Base-by-base conservation (phyloP, 2,113 vertebrate genomes). In the Trematocara macrostoma region DNA sequence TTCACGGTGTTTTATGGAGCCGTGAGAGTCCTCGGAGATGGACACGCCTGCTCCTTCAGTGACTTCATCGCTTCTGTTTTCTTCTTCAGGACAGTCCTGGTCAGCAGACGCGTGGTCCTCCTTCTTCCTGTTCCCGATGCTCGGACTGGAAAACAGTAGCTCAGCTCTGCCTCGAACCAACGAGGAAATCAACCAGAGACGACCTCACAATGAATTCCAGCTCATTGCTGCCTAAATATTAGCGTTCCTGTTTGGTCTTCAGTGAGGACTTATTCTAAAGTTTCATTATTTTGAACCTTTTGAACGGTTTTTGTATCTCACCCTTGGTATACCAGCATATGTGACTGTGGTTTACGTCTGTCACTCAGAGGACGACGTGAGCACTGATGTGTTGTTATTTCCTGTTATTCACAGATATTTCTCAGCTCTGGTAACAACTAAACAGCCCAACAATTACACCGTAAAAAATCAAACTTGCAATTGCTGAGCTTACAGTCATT, bases 271-370 rank as follows among this genome's bases (percentile, higher is more conserved):
- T 1, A 8, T 23, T 42, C 61, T 69, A 14, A 42, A 69, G 64
- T 3, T 61, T 53, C n/a, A 20, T 20, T 10, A 53, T 5, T 53
- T 53, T 15, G 0, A 69, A 69, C 0, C n/a, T 42, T 34, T 59
- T 18, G 56, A 59, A 0, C 29, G 38, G 11, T 64, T 64, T 16
- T 64, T 12, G 59, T 64, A 64, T 38, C 59, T 64, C 34, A 64
- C 34, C 2, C 18, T 64, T n/a, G 59, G 34, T 34, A n/a, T n/a
- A 35, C 11, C 31, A 64, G 31, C 0, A 2, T 35, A 64, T 64
- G 59, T n/a, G 31, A 35, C 31, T n/a, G 59, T n/a, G 59, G 31
- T 64, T 35, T 64, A 64, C 6, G 16, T n/a, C 31, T 35, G 59
- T 64, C 31, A 2, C 18, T 64, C 29, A 38, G 59, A 64, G 2